Evolutionary conservation across 1,140 invertebrate genomes (phyloP), one percentile per base, ranked within the genome.

Genomic region (Lepidurus arcticus): DNA sequence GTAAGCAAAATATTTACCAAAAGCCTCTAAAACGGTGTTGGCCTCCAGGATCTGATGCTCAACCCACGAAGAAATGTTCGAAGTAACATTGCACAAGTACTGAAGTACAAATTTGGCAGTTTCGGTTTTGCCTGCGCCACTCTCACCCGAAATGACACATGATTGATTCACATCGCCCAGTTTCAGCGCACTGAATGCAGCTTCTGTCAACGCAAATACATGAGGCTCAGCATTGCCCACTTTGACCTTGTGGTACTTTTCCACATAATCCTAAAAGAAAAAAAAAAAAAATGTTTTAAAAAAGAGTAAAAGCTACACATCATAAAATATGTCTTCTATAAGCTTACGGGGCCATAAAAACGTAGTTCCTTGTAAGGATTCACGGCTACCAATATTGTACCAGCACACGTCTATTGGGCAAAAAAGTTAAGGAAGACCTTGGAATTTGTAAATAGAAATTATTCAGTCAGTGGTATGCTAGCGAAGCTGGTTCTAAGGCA

Each of bases 111-210:
- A 93, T 86, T 97, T 96, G 3, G 95, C 98, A 42, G 92, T 96
- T 85, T 98, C 96, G 0, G 96, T 98, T 88, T 99, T 99, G 26
- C 98, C 98, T 13, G 97, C 96, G 1, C 98, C 98, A 81, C 94
- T 97, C 86, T 99, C 98, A 2, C 97, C 97, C 65, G 94, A 97
- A 88, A 99, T 98, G 26, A 99, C 94, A 83, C 97, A 94, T 47
- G 95, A 97, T 87, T 99, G 93, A 83, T 90, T 90, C 78, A 74
- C 24, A n/a, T 79, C 80, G 26, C 81, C 76, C 7, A 81, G 73
- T 78, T 84, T 83, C 9, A 87, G 80, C 42, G 91, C 92, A 73
- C 89, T 90, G 85, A 96, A 95, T 0, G 94, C 92, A 9, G 94
- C 92, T 86, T 96, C 93, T 5, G 94, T 94, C 78, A 96, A 86